Evolutionary conservation across 2,113 vertebrate genomes (phyloP), one percentile per base, ranked within the genome.

Genomic region (Sphaerodactylus townsendi): DNA sequence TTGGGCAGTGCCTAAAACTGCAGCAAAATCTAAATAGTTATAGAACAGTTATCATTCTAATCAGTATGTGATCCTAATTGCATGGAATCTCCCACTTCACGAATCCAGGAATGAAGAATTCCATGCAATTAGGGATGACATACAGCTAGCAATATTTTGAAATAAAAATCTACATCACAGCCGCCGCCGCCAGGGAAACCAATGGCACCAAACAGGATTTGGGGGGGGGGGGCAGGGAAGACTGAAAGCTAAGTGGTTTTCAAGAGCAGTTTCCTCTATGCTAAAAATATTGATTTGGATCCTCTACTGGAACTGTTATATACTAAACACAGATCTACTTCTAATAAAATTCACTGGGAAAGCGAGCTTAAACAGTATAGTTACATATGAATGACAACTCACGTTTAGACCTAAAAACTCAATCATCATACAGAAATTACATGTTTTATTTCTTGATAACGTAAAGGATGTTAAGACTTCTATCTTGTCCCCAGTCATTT

Each of bases 361-460:
- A 37, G 77, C 56, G 23, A 10, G 14, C 1, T 8, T 9, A 59
- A 65, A 71, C 17, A 48, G 13, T n/a, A n/a, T 10, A 35, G 14
- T 6, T 56, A 21, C 19, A 25, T 56, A 25, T 23, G 35, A 62
- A 19, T 56, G 25, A 41, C 53, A 66, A 28, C 5, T 44, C 30
- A 17, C 6, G 64, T 83, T 75, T 53, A 80, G 14, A 85, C 46
- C 5, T 86, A 39, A 77, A 83, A 82, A 64, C 2, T 76, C 48
- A 69, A 80, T 1, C 2, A 6, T 15, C 23, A 33, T 44, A 35
- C 0, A 14, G 23, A 28, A 69, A 50, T 3, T 0, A 0, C 0
- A 69, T 25, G 13, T 23, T 64, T 33, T 15, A 46, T 48, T 41
- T 56, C 50, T 25, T 33, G 64, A 69, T 72, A 41, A 37, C n/a